Conservation (phyloP, 2,888 invertebrate genomes). For the Stegana nigrithorax region DNA sequence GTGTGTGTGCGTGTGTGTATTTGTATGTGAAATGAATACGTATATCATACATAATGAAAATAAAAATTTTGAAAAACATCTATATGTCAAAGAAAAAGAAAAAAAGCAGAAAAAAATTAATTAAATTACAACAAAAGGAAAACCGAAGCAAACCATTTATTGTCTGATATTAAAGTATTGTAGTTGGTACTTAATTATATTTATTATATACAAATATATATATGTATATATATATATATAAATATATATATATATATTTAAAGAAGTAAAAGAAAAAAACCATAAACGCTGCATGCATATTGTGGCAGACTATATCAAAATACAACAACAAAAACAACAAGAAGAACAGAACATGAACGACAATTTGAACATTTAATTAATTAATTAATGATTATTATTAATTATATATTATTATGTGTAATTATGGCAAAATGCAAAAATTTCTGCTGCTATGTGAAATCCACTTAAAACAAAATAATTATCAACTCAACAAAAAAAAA, state of each 20-base stretch:
- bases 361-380: conserved; percentile 11
- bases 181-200: too few relatives aligned
- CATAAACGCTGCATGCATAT: too few relatives aligned
- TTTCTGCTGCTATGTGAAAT: background rate
- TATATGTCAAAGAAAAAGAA: conserved; percentile 19
- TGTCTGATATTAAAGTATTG: too few relatives aligned
- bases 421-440: conserved; percentile 29
- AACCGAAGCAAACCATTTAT: too few relatives aligned
- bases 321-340: conserved; percentile 29
- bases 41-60: background rate
- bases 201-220: too few relatives aligned
- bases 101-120: too few relatives aligned
- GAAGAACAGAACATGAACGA: too few relatives aligned
- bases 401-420: conserved; percentile 46
- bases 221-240: too few relatives aligned
- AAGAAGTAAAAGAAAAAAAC: too few relatives aligned
- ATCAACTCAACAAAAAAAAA: background rate
- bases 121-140: too few relatives aligned
- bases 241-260: too few relatives aligned
- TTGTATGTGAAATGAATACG: background rate
- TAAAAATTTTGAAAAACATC: too few relatives aligned
- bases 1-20: background rate
- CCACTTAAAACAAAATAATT: background rate
- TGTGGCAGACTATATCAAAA: conserved; percentile 44
- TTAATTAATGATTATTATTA: conserved; percentile 14